Evolutionary conservation across 2,113 vertebrate genomes (phyloP), one percentile per base, ranked within the genome.

Genomic region (Oryzias melastigma): DNA sequence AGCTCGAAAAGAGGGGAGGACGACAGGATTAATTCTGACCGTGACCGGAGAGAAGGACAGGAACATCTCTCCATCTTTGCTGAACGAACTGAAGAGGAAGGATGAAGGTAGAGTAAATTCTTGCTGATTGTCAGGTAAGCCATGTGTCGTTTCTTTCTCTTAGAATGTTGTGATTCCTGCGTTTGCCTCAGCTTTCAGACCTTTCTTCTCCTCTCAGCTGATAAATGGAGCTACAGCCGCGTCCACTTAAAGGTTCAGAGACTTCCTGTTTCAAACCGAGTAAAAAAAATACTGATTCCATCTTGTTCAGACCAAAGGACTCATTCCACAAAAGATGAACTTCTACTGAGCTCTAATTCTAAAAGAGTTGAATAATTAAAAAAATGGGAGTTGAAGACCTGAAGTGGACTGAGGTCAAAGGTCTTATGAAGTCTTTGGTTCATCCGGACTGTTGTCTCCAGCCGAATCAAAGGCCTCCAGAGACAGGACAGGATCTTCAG

Each of bases 81-180:
- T 35, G 8, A 35, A 27, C 61, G 29, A 44, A 53, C 17, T 56
- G 52, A 60, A 49, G 47, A 35, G 17, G 48, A 61, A 27, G 41
- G 46, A 85, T 85, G 80, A 61, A 65, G 50, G 48, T 55, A 65
- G 54, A 70, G 4, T 84, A 71, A 84, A 45, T 71, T 47, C 16
- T 49, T 3, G 3, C 57, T 43, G 55, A 58, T 72, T 50, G 58
- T 74, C 57, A 8, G 82, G 84, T 84, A 73, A 84, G 64, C 35
- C 14, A 68, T n/a, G 4, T 53, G 15, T 53, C 55, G 7, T 18
- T n/a, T 46, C n/a, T 8, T 7, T 46, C n/a, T n/a, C 16, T 46
- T n/a, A 8, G 16, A 17, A n/a, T 19, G 44, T 49, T 46, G 1
- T 40, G 27, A 29, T 29, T 56, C 44, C 15, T 67, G 41, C 51